Evolutionary conservation across 2,888 invertebrate genomes (phyloP), one percentile per base, ranked within the genome.

Genomic region (Thalpophila matura): DNA sequence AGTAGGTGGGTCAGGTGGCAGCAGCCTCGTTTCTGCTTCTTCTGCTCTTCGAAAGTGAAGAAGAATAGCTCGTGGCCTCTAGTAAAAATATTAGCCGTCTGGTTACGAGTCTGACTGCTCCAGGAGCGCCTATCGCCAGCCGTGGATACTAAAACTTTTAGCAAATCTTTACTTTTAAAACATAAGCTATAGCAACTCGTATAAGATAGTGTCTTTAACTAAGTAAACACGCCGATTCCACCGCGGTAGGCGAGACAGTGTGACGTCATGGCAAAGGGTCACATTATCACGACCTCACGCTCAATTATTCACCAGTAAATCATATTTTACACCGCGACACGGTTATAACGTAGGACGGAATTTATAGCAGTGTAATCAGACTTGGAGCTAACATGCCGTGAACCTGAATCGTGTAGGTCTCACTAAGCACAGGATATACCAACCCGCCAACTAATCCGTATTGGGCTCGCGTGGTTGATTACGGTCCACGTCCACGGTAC

Each of bases 241-340:
- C 50, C 24, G 33, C 60, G 27, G 35, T 40, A n/a, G 14, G 38
- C 29, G 35, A 74, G 67, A 77, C 56, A 77, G 47, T 24, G 33
- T 73, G 57, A 61, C 38, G 38, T 55, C 51, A 63, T 9, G 43
- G 10, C 7, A 27, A 69, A 59, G 69, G 75, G 78, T 69, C 78
- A 65, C 51, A 59, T 59, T 65, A 78, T 69, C 75, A 53, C 56
- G 61, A 62, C 70, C 65, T 55, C 49, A 55, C 33, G 45, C 65
- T 77, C 58, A 63, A 77, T 63, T 64, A 74, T 56, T 60, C 45
- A 62, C 16, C 27, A 59, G 42, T 61, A 58, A 61, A 74, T 77
- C 63, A 77, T 57, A 60, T 53, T 76, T 61, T 16, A 76, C 35
- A 50, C 43, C 14, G 38, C 9, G 26, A 45, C 49, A 49, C 51